Evolutionary conservation across 1,140 invertebrate genomes (phyloP), one percentile per base, ranked within the genome.

Genomic region (Pseudomyrmex pallidus): DNA sequence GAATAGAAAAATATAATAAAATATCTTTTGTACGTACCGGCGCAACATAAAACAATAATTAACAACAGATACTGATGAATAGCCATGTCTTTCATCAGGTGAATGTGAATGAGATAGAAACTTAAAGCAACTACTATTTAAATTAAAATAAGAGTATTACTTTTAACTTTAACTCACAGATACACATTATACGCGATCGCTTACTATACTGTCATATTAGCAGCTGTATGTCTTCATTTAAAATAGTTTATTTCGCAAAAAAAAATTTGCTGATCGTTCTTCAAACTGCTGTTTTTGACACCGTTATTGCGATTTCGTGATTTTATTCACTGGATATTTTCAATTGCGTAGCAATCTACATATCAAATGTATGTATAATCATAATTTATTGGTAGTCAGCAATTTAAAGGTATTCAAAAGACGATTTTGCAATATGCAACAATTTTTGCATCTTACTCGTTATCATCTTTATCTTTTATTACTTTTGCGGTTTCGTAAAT

Each of bases 201-300:
- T 1, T 52, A 57, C 54, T 13, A 15, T 2, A 78, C 76, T 78
- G 64, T 3, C 12, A 13, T 48, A 48, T 59, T 12, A 12, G 44
- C 20, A 59, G 25, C 2, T 48, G 52, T 25, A 7, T 35, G 15
- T 12, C 12, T 68, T 78, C 1, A 48, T 48, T 78, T 78, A 78
- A 70, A 78, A 68, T 48, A 57, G 20, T 70, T 70, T 25, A 35
- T 12, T n/a, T 57, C 68, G 63, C 74, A 35, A 5, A 59, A 35
- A 5, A 59, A 64, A 84, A 87, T 59, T 35, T 59, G 85, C 82
- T 87, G 85, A 80, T 63, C 12, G n/a, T 63, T 84, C 20, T 22
- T 78, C 10, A 48, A 70, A 59, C 12, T 78, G 76, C 35, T 57
- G 35, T 48, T 15, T 22, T 7, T 68, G 76, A n/a, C 64, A 35